Evolutionary conservation across 2,113 vertebrate genomes (phyloP).

Genomic region (Neolamprologus variostigma): DNA sequence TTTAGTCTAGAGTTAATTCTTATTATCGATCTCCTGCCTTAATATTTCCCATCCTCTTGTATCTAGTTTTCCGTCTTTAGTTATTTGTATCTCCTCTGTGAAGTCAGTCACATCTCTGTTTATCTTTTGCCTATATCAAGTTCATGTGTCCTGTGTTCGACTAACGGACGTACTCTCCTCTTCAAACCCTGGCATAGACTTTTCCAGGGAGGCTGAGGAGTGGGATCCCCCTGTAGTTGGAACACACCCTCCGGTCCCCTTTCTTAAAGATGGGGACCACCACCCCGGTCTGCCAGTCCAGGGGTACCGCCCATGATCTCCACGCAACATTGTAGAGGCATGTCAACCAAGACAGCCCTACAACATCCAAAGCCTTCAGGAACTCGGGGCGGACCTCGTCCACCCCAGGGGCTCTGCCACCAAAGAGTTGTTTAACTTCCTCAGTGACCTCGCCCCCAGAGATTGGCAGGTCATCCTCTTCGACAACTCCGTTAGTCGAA

Average conservation of each 20-base stretch:
- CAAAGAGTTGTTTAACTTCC: neutral
- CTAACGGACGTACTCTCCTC: neutral
- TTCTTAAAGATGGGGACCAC: neutral
- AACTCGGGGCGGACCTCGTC: fast-evolving
- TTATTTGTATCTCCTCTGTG: neutral
- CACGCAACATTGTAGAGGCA: neutral
- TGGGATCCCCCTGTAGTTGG: neutral
- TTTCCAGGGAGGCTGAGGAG: neutral
- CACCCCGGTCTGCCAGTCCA: neutral
- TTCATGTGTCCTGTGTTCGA: neutral
- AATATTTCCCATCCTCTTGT: neutral
- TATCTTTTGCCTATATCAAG: neutral
- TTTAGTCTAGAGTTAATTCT: neutral
- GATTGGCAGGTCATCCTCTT: neutral
- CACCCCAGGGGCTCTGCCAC: too few relatives aligned
- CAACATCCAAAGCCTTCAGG: neutral
- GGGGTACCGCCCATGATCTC: neutral
- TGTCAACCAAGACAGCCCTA: neutral
- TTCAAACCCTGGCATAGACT: neutral
- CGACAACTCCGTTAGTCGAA: neutral
- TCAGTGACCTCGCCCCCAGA: neutral
- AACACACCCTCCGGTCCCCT: neutral
- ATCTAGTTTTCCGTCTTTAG: neutral
- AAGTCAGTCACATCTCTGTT: neutral
- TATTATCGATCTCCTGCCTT: neutral